Conservation (phyloP, 1,140 invertebrate genomes). For the Drosophila insularis region DNA sequence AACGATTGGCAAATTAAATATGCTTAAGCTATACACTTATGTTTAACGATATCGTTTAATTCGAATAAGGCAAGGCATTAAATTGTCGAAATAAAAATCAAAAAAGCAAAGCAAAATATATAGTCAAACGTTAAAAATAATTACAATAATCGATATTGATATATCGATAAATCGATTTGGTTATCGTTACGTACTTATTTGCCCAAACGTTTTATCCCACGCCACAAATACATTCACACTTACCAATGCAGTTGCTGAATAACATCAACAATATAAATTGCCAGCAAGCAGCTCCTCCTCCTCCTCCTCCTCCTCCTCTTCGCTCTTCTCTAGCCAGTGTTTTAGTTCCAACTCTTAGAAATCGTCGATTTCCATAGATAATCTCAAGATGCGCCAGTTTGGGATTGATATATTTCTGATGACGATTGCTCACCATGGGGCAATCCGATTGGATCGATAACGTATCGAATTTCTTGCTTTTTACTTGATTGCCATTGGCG, state of each 20-base stretch:
- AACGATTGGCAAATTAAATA: slow-evolving; percentile 43
- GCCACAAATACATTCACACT: slow-evolving; percentile 41
- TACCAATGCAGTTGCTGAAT: slow-evolving; percentile 76
- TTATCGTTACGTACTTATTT: slow-evolving; percentile 41
- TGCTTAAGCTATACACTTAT: slow-evolving; percentile 38
- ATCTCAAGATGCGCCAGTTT: slow-evolving; percentile 55
- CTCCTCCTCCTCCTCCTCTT: slow-evolving; percentile 13
- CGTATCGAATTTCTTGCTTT: slow-evolving; percentile 18
- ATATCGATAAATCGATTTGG: neutral
- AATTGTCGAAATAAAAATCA: neutral
- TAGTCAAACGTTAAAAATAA: neutral
- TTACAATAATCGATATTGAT: slow-evolving; percentile 6
- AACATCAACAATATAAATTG: slow-evolving; percentile 55
- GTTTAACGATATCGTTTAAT: slow-evolving; percentile 6
- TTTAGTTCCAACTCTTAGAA: neutral
- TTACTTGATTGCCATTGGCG: slow-evolving; percentile 43
- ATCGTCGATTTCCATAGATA: slow-evolving; percentile 3
- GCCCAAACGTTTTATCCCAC: slow-evolving; percentile 30
- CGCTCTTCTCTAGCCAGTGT: neutral
- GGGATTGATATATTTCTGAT: neutral
- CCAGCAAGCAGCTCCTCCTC: slow-evolving; percentile 42
- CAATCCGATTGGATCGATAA: slow-evolving; percentile 6
- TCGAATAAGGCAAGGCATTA: neutral
- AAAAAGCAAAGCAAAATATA: slow-evolving; percentile 10
- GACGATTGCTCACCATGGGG: neutral